Percentiles rank a stretch among this genome's conserved stretches.
phyloP scores from a whole-genome alignment of 1,140 invertebrate genomes.

The Bombus superbus region DNA sequence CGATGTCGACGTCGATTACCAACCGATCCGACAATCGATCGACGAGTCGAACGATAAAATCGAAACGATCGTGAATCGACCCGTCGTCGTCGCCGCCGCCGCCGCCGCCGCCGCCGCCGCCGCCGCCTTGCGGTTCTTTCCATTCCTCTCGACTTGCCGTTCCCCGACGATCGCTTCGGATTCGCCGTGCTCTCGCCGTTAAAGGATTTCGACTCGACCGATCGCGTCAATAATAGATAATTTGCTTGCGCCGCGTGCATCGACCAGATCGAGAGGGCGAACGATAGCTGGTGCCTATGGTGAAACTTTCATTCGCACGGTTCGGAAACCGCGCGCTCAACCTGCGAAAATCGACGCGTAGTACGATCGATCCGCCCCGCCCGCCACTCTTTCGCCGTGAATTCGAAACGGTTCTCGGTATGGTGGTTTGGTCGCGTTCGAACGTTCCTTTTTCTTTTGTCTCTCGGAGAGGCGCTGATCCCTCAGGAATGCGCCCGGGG shows the following conservation, averaged over 20 bases:
- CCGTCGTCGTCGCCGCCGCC: too few relatives aligned
- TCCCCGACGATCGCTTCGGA: neutral
- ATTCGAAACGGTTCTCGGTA: too few relatives aligned
- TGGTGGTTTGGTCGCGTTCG: neutral
- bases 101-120: too few relatives aligned
- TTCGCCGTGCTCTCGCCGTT: neutral
- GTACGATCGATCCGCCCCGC: too few relatives aligned
- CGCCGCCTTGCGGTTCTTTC: neutral
- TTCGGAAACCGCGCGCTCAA: neutral
- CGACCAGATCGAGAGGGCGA: neutral
- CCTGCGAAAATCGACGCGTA: neutral
- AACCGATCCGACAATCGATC: slow-evolving; percentile 42
- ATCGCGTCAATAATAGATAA: neutral
- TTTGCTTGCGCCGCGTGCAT: neutral
- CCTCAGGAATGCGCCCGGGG: slow-evolving; percentile 54
- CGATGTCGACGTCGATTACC: slow-evolving; percentile 48
- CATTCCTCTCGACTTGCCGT: neutral
- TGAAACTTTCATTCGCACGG: neutral
- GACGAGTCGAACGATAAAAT: slow-evolving; percentile 35
- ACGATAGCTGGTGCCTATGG: neutral
- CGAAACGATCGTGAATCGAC: slow-evolving; percentile 5
- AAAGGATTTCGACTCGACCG: neutral
- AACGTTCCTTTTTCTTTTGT: slow-evolving; percentile 9
- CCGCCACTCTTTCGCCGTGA: too few relatives aligned
- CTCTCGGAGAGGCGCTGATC: neutral